phyloP scores from a whole-genome alignment of 2,888 invertebrate genomes.

The Conchocele bisecta region DNA sequence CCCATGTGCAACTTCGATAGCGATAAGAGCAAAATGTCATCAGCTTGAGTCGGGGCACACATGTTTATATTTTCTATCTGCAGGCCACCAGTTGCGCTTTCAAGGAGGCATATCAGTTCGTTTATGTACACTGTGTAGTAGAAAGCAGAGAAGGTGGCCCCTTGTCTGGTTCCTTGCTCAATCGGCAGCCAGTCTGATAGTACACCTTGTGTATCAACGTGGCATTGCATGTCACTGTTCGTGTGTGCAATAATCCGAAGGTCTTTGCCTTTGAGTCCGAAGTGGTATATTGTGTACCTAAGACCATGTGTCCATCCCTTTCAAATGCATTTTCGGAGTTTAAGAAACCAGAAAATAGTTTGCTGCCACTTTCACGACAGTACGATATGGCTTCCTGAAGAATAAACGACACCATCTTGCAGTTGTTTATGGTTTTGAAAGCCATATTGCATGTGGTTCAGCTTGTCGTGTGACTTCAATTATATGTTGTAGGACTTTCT shows the following conservation, averaged over 20 bases:
- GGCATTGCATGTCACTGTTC: neutral
- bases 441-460: too few species aligned
- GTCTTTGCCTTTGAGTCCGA: neutral
- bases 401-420: neutral
- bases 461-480: neutral
- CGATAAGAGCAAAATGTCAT: neutral
- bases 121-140: neutral
- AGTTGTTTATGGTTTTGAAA: too few species aligned
- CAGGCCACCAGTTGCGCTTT: neutral
- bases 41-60: neutral
- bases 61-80: neutral
- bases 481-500: neutral
- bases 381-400: neutral
- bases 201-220: neutral
- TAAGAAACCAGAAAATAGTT: neutral
- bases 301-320: neutral
- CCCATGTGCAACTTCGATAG: neutral
- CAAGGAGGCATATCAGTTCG: neutral
- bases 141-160: neutral
- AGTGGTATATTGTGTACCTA: neutral
- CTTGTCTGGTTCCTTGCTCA: neutral
- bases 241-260: neutral
- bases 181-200: neutral
- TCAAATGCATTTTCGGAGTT: neutral
- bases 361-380: neutral